Evolutionary conservation across 1,140 invertebrate species (phyloP), one percentile per base, ranked within the genome.

Genomic region (Cardiocondyla obscurior): DNA sequence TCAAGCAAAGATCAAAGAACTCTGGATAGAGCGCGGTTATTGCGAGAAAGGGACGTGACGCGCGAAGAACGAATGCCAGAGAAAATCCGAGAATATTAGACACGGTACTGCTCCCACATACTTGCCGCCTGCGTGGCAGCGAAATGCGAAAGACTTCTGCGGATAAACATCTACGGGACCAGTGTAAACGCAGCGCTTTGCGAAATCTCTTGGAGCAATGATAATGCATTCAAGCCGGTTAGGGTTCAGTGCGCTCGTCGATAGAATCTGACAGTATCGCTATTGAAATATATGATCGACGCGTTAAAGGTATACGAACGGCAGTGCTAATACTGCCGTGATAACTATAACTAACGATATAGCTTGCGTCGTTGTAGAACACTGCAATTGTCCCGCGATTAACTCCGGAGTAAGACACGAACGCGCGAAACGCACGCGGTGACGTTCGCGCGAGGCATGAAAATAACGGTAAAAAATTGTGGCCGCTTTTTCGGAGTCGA

Each of bases 1-100:
- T 72, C 36, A 58, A 55, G 33, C 22, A 55, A 39, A 73, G 70
- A 58, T 73, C 70, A 73, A 73, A 73, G 70, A 58, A 73, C 70
- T 58, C 70, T 28, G 70, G 33, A 28, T 67, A 30, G 65, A 42
- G 58, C 44, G 28, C 5, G 65, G 28, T 73, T 73, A 58, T 42
- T 42, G 70, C 51, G 53, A 39, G 33, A 57, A 55, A 72, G 19
- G 49, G 22, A 67, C 42, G 42, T 67, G 64, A 67, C 22, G 33
- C 51, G 69, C 49, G 69, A 72, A 55, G 51, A 58, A 73, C 70
- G 36, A 57, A 28, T 36, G 51, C 22, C 51, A 28, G 70, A 58
- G 51, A 73, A 73, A 72, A 72, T 57, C 65, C 44, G 33, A 39
- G 33, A 14, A 72, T 57, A 39, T 72, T 72, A 69, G 65, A 46